Evolutionary conservation across 2,113 vertebrate species (phyloP).

Genomic region (Notarius quadriscutis): DNA sequence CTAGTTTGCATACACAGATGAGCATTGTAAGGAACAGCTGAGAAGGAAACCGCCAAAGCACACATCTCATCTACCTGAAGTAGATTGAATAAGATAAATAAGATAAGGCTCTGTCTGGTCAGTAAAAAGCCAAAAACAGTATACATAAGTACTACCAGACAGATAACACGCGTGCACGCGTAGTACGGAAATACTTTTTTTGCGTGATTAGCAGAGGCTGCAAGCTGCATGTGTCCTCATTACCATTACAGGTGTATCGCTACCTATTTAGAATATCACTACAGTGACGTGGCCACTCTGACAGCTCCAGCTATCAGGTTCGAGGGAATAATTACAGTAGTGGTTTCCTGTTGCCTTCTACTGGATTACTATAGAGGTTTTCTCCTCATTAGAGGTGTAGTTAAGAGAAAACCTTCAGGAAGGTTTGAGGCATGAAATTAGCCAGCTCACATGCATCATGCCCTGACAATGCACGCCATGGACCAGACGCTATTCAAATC

Average conservation of each 20-base stretch:
- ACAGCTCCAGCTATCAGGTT: no score
- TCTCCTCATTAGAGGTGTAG: background rate
- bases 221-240: background rate
- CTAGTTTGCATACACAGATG: background rate
- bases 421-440: background rate
- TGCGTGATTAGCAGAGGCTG: background rate
- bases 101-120: background rate
- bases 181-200: background rate
- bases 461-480: background rate
- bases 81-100: background rate
- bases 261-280: no score
- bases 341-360: no score
- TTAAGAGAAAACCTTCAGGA: slow-evolving; percentile 12
- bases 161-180: background rate
- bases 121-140: background rate
- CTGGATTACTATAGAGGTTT: no score
- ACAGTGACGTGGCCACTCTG: no score
- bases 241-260: background rate
- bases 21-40: background rate
- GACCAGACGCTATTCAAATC: slow-evolving; percentile 1
- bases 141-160: background rate
- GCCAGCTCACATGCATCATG: background rate
- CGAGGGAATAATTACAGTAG: no score
- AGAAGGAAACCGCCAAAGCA: background rate
- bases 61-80: background rate